Evolutionary conservation across 2,888 invertebrate genomes (phyloP).

Genomic region (Drosophila suboccidentalis): DNA sequence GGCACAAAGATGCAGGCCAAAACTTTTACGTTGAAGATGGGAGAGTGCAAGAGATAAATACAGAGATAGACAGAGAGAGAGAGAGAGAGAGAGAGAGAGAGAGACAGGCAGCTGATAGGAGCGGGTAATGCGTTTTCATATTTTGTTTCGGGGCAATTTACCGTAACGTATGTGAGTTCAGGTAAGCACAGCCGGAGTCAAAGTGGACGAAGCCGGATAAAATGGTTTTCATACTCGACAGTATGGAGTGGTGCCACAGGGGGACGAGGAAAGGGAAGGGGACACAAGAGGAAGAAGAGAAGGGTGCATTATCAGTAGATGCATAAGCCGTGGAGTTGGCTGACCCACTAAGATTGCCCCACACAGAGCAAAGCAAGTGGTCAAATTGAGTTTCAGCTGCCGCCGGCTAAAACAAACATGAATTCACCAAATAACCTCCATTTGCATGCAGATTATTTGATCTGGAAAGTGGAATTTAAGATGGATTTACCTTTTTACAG

Average conservation of each 20-base stretch:
- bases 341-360: constrained; percentile 48
- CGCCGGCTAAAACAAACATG: constrained; percentile 13
- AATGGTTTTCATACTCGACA: constrained; percentile 15
- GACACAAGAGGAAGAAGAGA: neutral
- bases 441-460: constrained; percentile 19
- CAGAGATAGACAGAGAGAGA: neutral
- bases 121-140: constrained; percentile 60
- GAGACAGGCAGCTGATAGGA: neutral
- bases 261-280: neutral
- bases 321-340: constrained; percentile 30
- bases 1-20: constrained; percentile 54
- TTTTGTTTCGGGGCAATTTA: constrained; percentile 58
- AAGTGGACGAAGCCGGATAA: constrained; percentile 23
- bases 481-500: neutral
- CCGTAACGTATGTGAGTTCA: constrained; percentile 49
- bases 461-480: constrained; percentile 6
- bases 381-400: constrained; percentile 32
- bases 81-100: neutral
- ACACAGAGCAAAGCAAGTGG: constrained; percentile 5
- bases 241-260: neutral
- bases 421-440: constrained; percentile 10
- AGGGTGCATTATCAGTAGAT: constrained; percentile 23
- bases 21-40: constrained; percentile 50
- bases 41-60: neutral
- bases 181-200: constrained; percentile 38